Evolutionary conservation across 1,140 invertebrate species (phyloP).

Genomic region (Drosophila burlai): DNA sequence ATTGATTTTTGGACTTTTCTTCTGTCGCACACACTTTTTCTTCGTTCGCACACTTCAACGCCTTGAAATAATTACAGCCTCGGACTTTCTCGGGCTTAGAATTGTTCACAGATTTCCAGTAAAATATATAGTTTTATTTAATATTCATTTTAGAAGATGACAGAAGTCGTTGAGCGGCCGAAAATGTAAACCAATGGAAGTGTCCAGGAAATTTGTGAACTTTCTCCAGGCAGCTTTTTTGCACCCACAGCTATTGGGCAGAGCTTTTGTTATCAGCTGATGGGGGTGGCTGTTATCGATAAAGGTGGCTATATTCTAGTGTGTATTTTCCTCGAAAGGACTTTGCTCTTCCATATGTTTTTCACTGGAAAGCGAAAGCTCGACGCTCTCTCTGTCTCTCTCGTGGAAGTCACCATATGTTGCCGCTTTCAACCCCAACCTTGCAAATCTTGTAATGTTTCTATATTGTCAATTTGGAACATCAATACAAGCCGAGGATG

Average conservation of each 20-base stretch:
- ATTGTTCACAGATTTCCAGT: slow-evolving; percentile 1
- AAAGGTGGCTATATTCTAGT: not conserved
- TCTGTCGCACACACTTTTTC: not conserved
- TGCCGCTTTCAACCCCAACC: slow-evolving; percentile 76
- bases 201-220: slow-evolving; percentile 42
- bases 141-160: slow-evolving; percentile 3
- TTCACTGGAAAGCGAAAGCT: slow-evolving; percentile 32
- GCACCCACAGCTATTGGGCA: slow-evolving; percentile 34
- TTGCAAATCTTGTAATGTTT: slow-evolving; percentile 60
- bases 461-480: slow-evolving; percentile 43
- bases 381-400: slow-evolving; percentile 24
- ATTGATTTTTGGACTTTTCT: slow-evolving; percentile 65
- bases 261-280: slow-evolving; percentile 63
- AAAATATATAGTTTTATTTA: slow-evolving; percentile 2
- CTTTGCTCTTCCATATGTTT: not conserved
- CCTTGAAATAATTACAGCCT: slow-evolving; percentile 4
- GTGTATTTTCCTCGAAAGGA: not conserved
- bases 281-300: slow-evolving; percentile 16
- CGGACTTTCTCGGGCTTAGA: not conserved
- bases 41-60: slow-evolving; percentile 17
- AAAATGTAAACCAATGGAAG: slow-evolving; percentile 78
- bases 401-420: slow-evolving; percentile 56
- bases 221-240: slow-evolving; percentile 32
- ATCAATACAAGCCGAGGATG: slow-evolving; percentile 47
- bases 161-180: slow-evolving; percentile 1